phyloP scores from a whole-genome alignment of 2,797 vertebrate genomes.

The Poecilia picta region DNA sequence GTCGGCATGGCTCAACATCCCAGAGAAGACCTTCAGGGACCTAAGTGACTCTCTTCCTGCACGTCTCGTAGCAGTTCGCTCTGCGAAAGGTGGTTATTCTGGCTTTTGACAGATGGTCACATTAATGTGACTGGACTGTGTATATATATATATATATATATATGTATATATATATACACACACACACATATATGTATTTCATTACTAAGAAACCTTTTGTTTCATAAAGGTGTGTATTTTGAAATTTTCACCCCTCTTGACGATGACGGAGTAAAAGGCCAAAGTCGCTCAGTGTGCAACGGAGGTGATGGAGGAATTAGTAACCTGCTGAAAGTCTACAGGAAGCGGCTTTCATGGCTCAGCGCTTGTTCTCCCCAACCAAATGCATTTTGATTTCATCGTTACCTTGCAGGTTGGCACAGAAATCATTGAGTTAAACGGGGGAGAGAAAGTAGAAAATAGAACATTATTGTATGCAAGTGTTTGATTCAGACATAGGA shows the following conservation, averaged over 20 bases:
- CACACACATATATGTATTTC: not conserved
- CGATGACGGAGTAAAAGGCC: constrained; percentile 67
- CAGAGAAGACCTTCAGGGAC: no score
- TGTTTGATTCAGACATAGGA: constrained; percentile 31
- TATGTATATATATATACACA: no score
- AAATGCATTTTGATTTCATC: constrained; percentile 71
- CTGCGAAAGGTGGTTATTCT: no score
- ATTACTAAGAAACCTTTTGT: constrained; percentile 12
- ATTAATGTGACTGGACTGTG: no score
- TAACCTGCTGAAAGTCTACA: constrained; percentile 55
- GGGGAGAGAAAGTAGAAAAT: constrained; percentile 16
- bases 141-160: no score
- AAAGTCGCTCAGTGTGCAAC: constrained; percentile 51
- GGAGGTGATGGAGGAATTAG: constrained; percentile 55
- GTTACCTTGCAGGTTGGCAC: constrained; percentile 48
- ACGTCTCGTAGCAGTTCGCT: no score
- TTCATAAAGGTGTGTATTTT: constrained; percentile 33
- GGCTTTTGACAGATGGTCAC: no score
- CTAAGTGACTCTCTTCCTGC: no score
- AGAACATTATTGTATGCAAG: constrained; percentile 18
- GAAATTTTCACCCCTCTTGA: constrained; percentile 46
- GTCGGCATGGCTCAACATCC: no score
- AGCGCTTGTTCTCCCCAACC: constrained; percentile 49
- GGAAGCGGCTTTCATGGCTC: constrained; percentile 63
- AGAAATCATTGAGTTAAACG: constrained; percentile 44